phyloP scores from a whole-genome alignment of 2,797 vertebrate genomes.

The Halcyon badia region DNA sequence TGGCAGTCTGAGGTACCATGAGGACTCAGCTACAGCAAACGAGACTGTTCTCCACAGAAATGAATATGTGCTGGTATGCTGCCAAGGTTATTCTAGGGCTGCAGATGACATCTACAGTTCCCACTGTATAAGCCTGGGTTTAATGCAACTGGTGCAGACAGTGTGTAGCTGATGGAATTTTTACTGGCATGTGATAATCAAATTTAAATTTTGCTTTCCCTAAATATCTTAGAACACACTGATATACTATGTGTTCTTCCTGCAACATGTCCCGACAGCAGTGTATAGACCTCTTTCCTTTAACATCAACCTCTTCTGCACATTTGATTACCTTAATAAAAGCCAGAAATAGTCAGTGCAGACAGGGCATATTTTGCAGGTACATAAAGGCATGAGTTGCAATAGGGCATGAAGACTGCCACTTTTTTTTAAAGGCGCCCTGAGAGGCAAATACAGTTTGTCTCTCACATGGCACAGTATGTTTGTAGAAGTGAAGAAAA shows the following conservation, averaged over 20 bases:
- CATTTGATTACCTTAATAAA: neutral
- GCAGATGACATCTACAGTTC: constrained; percentile 48
- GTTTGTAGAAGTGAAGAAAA: constrained; percentile 18
- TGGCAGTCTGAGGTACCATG: constrained; percentile 35
- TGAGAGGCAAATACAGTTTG: neutral
- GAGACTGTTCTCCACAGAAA: constrained; percentile 23
- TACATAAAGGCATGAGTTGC: neutral
- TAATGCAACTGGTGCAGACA: neutral
- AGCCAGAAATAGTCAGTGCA: neutral
- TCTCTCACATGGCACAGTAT: constrained; percentile 3
- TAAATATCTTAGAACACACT: neutral
- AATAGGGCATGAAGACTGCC: neutral
- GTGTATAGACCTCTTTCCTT: neutral
- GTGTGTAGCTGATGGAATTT: neutral
- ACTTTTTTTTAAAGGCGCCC: neutral
- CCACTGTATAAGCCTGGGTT: neutral
- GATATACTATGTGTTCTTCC: neutral
- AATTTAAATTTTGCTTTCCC: constrained; percentile 27
- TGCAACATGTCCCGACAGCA: neutral
- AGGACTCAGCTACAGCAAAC: constrained; percentile 32
- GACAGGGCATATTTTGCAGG: neutral
- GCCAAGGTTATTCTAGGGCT: constrained; percentile 63
- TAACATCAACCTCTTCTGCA: neutral
- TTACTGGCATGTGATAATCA: neutral
- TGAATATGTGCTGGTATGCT: constrained; percentile 17